A percentile compares a stretch with the other conserved stretches of the same genome.
phyloP scores from a whole-genome alignment of 2,797 vertebrate species.

The Arremon brunneinucha region DNA sequence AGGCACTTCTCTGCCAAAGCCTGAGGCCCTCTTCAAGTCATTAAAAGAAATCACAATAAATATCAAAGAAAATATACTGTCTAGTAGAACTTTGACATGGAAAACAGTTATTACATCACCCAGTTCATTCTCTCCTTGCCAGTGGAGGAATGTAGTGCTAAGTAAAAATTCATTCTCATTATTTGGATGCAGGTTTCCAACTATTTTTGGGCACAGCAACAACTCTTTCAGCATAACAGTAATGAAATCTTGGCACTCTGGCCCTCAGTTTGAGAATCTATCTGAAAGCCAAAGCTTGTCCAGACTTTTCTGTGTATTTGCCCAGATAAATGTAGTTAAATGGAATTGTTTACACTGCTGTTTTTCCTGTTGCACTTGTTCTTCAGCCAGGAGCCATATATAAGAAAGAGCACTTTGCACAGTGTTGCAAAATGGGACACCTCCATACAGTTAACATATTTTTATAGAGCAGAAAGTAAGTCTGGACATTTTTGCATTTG shows the following conservation, averaged over 20 bases:
- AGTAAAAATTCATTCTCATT: background rate
- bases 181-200: background rate
- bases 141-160: background rate
- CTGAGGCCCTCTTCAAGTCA: background rate
- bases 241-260: background rate
- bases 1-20: background rate
- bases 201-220: background rate
- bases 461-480: background rate
- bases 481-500: background rate
- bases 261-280: background rate
- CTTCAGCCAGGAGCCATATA: background rate
- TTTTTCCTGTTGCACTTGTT: conserved; percentile 48
- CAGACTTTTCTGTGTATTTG: background rate
- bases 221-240: background rate
- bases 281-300: background rate
- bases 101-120: conserved; percentile 4
- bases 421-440: background rate
- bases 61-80: conserved; percentile 8
- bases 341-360: conserved; percentile 18
- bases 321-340: background rate
- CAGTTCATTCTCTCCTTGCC: background rate
- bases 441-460: background rate
- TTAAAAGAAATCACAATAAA: conserved; percentile 48
- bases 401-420: background rate
- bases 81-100: background rate